Evolutionary conservation across 2,797 vertebrate genomes (phyloP).

Genomic region (Hippoglossus hippoglossus): DNA sequence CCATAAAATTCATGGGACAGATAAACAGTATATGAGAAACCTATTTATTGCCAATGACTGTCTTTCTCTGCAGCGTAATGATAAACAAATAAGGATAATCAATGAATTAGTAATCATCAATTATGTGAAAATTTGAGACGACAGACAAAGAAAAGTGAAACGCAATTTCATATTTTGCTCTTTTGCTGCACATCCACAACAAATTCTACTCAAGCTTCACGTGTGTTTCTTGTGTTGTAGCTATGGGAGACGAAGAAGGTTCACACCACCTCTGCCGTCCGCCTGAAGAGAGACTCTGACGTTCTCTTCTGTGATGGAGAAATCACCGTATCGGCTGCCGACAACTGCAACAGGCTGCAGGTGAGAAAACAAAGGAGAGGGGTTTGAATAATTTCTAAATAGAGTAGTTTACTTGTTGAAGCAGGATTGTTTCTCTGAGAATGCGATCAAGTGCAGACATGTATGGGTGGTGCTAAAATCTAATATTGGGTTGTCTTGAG

Average conservation of each 20-base stretch:
- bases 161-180: background rate
- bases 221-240: constrained; percentile 73
- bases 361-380: constrained; percentile 69
- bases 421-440: background rate
- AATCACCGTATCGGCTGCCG: constrained; percentile 88
- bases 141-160: too few relatives aligned
- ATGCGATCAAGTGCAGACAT: background rate
- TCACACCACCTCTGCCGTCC: constrained; percentile 89
- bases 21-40: too few relatives aligned
- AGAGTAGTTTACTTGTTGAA: background rate
- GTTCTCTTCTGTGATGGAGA: constrained; percentile 85
- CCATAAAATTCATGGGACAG: too few relatives aligned
- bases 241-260: constrained; percentile 94
- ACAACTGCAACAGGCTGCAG: constrained; percentile 91
- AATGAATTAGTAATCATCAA: too few relatives aligned
- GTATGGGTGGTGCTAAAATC: background rate
- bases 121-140: too few relatives aligned
- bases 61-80: too few relatives aligned
- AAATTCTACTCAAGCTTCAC: background rate
- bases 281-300: constrained; percentile 92
- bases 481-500: too few relatives aligned
- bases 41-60: too few relatives aligned
- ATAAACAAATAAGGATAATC: too few relatives aligned
- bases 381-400: background rate
- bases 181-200: background rate